These are phyloP conservation scores for Drosophila sp. DNA, from an alignment of 1,140 invertebrate species.

Conservation along the genomic window DNA sequence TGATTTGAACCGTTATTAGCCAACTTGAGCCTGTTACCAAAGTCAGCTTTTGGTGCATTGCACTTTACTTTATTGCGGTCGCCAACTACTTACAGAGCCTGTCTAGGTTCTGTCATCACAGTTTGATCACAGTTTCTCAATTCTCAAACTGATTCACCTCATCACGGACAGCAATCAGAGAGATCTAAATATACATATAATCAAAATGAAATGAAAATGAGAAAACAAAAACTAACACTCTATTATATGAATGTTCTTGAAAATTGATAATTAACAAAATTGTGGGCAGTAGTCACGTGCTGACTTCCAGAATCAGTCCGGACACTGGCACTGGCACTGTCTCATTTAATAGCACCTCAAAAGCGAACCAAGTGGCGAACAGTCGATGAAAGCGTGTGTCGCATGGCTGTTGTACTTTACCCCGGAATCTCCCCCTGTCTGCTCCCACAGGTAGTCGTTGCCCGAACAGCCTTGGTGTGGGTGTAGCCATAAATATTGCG, in stretches of 20 bases:
- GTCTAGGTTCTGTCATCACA: neutral
- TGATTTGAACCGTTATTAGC: constrained; percentile 6
- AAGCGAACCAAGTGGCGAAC: constrained; percentile 25
- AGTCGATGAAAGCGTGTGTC: constrained; percentile 62
- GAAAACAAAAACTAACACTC: constrained; percentile 28
- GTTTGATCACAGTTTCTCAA: neutral
- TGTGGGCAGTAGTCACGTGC: constrained; percentile 61
- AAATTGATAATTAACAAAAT: constrained; percentile 66
- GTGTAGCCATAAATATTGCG: constrained; percentile 50
- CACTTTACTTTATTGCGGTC: constrained; percentile 12
- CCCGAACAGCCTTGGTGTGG: constrained; percentile 33
- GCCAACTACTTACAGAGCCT: neutral
- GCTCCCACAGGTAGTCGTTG: constrained; percentile 18
- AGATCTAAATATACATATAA: constrained; percentile 5
- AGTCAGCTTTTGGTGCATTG: constrained; percentile 1
- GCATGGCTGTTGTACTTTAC: constrained; percentile 50
- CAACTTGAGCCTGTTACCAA: neutral
- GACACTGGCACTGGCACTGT: constrained; percentile 24
- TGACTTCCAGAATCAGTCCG: constrained; percentile 43
- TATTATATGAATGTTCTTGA: constrained; percentile 57
- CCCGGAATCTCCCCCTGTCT: neutral
- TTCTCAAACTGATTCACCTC: neutral
- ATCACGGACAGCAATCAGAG: neutral
- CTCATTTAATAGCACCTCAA: constrained; percentile 46
- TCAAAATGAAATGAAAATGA: neutral